Evolutionary conservation across 2,888 invertebrate species (phyloP).

Genomic region (Pteria penguin): DNA sequence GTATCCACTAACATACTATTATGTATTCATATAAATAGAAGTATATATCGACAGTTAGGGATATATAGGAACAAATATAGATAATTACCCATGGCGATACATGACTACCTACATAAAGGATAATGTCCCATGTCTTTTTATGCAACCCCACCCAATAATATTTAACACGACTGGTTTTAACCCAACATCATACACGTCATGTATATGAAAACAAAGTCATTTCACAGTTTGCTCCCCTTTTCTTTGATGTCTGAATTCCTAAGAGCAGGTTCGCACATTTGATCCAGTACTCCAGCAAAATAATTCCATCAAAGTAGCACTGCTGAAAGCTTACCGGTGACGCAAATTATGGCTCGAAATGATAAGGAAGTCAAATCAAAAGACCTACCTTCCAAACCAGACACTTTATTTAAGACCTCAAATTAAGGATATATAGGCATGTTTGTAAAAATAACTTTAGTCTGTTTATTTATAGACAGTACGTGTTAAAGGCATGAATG

Average conservation of each 20-base stretch:
- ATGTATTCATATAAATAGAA: too few relatives aligned
- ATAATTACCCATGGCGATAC: too few relatives aligned
- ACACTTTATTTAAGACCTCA: not conserved
- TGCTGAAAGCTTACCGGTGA: not conserved
- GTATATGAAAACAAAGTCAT: too few relatives aligned
- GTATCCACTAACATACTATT: too few relatives aligned
- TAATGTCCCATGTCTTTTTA: too few relatives aligned
- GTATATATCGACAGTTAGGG: too few relatives aligned
- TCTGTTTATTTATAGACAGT: not conserved
- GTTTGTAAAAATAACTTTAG: not conserved
- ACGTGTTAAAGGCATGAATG: not conserved
- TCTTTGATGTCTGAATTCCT: not conserved
- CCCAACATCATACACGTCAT: too few relatives aligned
- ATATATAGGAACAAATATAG: too few relatives aligned
- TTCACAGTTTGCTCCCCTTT: too few relatives aligned
- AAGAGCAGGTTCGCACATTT: not conserved
- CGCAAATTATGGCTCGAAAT: not conserved
- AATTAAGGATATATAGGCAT: not conserved
- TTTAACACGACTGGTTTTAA: too few relatives aligned
- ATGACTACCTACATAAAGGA: too few relatives aligned
- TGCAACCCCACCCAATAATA: too few relatives aligned
- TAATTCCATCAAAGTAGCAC: not conserved
- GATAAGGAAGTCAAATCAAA: not conserved
- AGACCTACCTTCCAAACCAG: not conserved
- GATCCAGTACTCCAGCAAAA: not conserved